Evolutionary conservation across 2,113 vertebrate genomes (phyloP), one percentile per base, ranked within the genome.

Genomic region (Brachyhypopomus gauderio): DNA sequence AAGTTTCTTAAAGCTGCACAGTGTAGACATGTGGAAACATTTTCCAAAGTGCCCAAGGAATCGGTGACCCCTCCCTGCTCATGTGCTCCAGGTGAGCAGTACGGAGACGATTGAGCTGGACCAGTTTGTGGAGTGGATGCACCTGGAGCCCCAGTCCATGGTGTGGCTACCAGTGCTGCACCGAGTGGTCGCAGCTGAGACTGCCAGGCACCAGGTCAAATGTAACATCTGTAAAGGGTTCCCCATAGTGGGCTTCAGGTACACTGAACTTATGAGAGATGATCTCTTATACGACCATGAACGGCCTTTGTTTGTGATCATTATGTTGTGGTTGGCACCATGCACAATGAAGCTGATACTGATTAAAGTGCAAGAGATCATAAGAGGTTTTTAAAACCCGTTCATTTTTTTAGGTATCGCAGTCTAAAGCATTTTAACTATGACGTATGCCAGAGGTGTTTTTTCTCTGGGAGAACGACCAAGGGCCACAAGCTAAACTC

Each of bases 221-320:
- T 96, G 95, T 87, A 96, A 95, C 91, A 96, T 96, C 89, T 96
- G 95, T 83, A 96, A 96, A 85, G 95, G 95, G 62, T 95, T 94
- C 84, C 95, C 95, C 0, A 96, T 96, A 70, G 94, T 96, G 48
- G 95, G 95, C 11, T 96, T 96, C 85, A 94, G 95, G 95, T 96
- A 90, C 91, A 52, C 11, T 38, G 34, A 20, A 34, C 62, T 36
- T 58, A 30, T 4, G 56, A 19, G 22, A 1, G 19, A 3, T 2
- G 41, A 19, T 36, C 19, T 9, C 16, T 17, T 7, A 7, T 67
- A 17, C 0, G 27, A 36, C 7, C 0, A 38, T 52, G 14, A 3
- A 3, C 12, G 3, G 9, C 45, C 45, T 52, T 52, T 7, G 1
- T 52, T 52, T 12, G 14, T 52, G 5, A 45, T 45, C 41, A 7